Evolutionary conservation across 2,888 invertebrate genomes (phyloP), one percentile per base, ranked within the genome.

Genomic region (Bembecia ichneumoniformis): DNA sequence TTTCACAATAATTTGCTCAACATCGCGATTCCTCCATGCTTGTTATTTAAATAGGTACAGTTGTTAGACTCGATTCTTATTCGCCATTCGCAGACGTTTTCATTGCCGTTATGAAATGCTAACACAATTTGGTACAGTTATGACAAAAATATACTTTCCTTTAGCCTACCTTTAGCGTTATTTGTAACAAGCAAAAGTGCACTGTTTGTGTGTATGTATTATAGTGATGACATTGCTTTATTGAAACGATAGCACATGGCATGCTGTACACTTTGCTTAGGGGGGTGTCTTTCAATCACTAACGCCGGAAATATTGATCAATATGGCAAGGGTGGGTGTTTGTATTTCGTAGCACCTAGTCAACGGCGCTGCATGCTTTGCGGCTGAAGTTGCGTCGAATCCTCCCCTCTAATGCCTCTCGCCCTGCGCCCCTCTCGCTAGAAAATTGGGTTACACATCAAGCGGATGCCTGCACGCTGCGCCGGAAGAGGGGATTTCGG

Each of bases 391-490:
- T 79, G 74, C 74, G 76, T 71, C 71, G 71, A 60, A 60, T 60
- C 60, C 63, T 57, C 58, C 65, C 60, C 66, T 66, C 68, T 46
- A 28, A 59, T 71, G 69, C 74, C 73, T 68, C 73, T 56, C 67
- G 60, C 75, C 76, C 75, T 74, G 64, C 59, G 71, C 79, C 82
- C 79, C 79, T 76, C 72, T 71, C 66, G 74, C 82, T 78, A 81
- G 82, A 81, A 83, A 84, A 84, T 83, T 84, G 82, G 86, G 86
- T 86, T 83, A 84, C 82, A 84, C 75, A 84, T 79, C 76, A 82
- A 77, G 79, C 82, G 75, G 77, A 11, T 28, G 28, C 28, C 71
- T 77, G 74, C 73, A 77, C 74, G 70, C 72, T 77, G 74, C 72
- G 75, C 74, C 80, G 81, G 81, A 81, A 80, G 78, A 77, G 80